Evolutionary conservation across 2,797 vertebrate genomes (phyloP).

Genomic region (Tolypeutes matacus): DNA sequence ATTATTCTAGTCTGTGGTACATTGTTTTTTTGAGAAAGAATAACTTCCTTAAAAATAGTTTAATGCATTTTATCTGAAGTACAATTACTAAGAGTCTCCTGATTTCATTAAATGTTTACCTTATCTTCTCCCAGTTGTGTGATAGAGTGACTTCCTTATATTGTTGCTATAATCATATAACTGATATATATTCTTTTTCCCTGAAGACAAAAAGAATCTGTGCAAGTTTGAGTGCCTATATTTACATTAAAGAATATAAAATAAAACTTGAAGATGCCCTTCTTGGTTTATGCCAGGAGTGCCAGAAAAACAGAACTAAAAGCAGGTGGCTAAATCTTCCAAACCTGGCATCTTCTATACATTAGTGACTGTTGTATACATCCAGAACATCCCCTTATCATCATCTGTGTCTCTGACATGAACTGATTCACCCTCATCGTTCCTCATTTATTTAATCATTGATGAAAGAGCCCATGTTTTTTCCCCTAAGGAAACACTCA

Average conservation of each 20-base stretch:
- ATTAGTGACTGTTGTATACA: not conserved
- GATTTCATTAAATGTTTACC: not conserved
- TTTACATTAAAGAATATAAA: not conserved
- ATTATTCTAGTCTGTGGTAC: not conserved
- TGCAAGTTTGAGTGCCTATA: not conserved
- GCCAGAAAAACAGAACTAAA: not conserved
- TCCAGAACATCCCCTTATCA: not conserved
- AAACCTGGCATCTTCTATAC: not conserved
- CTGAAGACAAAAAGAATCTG: not conserved
- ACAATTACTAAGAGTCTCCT: not conserved
- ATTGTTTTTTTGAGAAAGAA: not conserved
- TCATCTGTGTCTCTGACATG: not conserved
- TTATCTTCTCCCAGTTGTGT: not conserved
- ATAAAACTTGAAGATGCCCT: not conserved
- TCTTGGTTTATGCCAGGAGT: not conserved
- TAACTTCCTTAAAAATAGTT: not conserved
- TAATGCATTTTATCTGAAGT: not conserved
- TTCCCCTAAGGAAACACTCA: not conserved
- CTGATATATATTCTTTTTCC: not conserved
- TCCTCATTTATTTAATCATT: not conserved
- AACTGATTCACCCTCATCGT: not conserved
- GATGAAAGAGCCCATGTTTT: not conserved
- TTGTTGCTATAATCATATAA: not conserved
- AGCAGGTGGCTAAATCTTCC: not conserved
- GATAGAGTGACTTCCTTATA: not conserved